Conservation (phyloP, 1,140 invertebrate genomes). For the Antheraea pernyi region DNA sequence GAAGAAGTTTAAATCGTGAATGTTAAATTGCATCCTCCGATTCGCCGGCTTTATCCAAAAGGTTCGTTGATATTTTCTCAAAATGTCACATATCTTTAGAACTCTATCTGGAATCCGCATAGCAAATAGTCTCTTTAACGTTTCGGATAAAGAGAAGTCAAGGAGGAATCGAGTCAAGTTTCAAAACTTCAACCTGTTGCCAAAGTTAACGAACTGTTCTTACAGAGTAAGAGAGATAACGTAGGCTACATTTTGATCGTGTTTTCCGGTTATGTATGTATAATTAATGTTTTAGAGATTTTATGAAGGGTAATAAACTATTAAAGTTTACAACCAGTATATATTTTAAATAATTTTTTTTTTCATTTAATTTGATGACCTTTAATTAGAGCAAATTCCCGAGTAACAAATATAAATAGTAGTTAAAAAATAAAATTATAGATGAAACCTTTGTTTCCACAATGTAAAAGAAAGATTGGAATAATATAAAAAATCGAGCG, state of each 20-base stretch:
- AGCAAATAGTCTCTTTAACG: slow-evolving; percentile 15
- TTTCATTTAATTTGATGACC: no score
- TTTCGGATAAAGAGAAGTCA: slow-evolving; percentile 22
- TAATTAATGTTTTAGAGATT: not conserved
- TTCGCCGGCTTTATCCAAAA: not conserved
- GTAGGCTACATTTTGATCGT: slow-evolving; percentile 1
- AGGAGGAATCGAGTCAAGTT: slow-evolving; percentile 23
- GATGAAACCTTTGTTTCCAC: no score
- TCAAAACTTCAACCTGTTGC: slow-evolving; percentile 37
- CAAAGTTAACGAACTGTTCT: slow-evolving; percentile 24
- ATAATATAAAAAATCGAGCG: no score
- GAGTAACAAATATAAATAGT: no score
- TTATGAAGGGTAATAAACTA: not conserved
- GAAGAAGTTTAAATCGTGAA: not conserved
- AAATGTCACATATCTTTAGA: not conserved
- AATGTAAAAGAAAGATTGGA: no score
- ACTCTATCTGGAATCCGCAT: slow-evolving; percentile 5
- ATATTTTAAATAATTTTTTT: not conserved
- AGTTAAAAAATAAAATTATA: no score
- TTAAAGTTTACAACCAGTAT: not conserved
- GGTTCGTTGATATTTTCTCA: not conserved
- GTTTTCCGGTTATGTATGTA: not conserved
- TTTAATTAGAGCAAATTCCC: no score
- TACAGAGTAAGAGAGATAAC: slow-evolving; percentile 11
- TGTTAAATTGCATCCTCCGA: not conserved